Evolutionary conservation across 37 sponge, comb jelly and placozoan species (phyloP).

Genomic region (Dysidea cf. avara): DNA sequence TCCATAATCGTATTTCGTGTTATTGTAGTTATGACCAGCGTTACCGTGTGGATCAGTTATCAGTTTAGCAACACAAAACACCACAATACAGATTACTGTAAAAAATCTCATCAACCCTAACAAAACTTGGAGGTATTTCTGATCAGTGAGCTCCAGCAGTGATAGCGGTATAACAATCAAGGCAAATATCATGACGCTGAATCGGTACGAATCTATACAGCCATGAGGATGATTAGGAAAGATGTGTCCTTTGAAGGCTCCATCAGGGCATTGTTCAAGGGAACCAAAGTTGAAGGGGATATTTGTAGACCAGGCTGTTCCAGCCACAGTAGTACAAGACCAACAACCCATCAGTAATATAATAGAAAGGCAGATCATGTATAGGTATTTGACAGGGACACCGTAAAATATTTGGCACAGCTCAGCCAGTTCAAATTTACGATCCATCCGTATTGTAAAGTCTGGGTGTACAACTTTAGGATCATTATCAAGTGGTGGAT

Average conservation of each 20-base stretch:
- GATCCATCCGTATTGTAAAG: constrained; percentile 1
- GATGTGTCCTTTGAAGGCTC: constrained; percentile 26
- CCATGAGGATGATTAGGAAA: constrained; percentile 20
- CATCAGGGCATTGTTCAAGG: constrained; percentile 19
- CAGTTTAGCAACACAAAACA: constrained; percentile 13
- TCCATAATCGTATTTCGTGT: too few species aligned
- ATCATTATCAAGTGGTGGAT: too few species aligned
- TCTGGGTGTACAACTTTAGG: too few species aligned
- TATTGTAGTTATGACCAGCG: too few species aligned
- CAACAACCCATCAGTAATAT: constrained; percentile 19
- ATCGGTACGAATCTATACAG: constrained; percentile 32
- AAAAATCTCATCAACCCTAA: constrained; percentile 52
- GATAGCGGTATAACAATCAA: constrained; percentile 25
- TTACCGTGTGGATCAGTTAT: too few species aligned
- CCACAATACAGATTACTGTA: constrained; percentile 17
- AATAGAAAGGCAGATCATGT: constrained; percentile 22
- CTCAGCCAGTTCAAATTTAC: constrained; percentile 55
- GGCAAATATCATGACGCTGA: constrained; percentile 44
- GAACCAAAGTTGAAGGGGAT: constrained; percentile 43
- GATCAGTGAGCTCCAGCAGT: constrained; percentile 45
- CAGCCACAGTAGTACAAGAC: constrained; percentile 41
- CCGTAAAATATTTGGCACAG: constrained; percentile 41
- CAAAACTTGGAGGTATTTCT: constrained; percentile 46
- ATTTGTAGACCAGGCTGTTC: constrained; percentile 50
- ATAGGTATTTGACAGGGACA: constrained; percentile 10